A percentile compares a stretch with the other conserved stretches of the same genome.
Evolutionary conservation across 2,797 vertebrate species (phyloP).

Genomic region (Cyclura pinguis): DNA sequence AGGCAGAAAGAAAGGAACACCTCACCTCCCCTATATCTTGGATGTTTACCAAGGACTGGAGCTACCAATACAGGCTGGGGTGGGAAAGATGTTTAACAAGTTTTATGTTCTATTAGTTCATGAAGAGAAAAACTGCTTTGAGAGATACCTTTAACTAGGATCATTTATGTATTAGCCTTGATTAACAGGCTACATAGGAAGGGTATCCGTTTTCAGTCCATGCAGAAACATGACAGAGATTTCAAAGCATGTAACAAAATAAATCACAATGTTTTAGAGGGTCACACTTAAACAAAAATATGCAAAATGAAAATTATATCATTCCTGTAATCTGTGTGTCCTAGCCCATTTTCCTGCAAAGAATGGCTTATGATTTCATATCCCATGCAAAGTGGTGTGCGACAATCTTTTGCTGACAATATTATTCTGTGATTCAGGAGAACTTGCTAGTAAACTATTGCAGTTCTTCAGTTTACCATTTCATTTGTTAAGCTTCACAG

Average conservation of each 20-base stretch:
- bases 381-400: accelerated
- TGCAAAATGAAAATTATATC: background rate
- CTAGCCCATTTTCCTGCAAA: background rate
- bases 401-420: accelerated
- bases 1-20: slow-evolving; percentile 25
- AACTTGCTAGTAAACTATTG: background rate
- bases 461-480: slow-evolving; percentile 22
- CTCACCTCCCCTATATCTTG: slow-evolving; percentile 39
- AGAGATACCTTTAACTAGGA: background rate
- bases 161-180: background rate
- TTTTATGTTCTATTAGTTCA: background rate
- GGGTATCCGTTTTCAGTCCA: background rate
- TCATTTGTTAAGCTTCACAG: slow-evolving; percentile 26
- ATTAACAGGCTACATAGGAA: background rate
- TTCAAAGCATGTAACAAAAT: background rate
- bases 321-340: background rate
- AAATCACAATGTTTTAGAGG: no score
- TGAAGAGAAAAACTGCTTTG: background rate
- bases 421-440: background rate
- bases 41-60: slow-evolving; percentile 25
- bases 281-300: no score
- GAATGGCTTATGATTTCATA: background rate
- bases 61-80: background rate
- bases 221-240: no score
- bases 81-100: background rate